A percentile compares a stretch with the other conserved stretches of the same genome.
phyloP scores from a whole-genome alignment of 1,140 invertebrate species.

The Drosophila mauritiana region DNA sequence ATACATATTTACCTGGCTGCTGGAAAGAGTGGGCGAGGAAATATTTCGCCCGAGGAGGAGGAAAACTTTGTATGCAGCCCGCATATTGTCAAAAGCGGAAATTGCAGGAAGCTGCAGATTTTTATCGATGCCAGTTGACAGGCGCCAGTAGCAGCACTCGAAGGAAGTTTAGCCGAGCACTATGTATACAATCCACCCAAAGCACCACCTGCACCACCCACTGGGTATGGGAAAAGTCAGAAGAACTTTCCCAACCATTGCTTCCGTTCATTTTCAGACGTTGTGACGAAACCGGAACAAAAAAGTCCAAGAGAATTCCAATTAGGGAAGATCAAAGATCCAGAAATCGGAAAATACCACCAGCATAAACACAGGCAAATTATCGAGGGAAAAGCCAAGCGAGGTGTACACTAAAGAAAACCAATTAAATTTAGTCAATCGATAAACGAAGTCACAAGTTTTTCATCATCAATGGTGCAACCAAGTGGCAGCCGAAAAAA shows the following conservation, averaged over 20 bases:
- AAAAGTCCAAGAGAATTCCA: constrained; percentile 32
- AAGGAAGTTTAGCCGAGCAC: constrained; percentile 40
- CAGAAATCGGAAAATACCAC: constrained; percentile 24
- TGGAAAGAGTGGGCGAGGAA: not conserved
- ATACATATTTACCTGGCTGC: constrained; percentile 70
- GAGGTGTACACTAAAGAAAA: constrained; percentile 9
- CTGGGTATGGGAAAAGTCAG: constrained; percentile 24
- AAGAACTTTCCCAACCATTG: constrained; percentile 30
- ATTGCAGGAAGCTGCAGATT: constrained; percentile 61
- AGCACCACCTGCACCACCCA: constrained; percentile 27
- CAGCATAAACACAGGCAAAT: constrained; percentile 31
- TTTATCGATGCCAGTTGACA: constrained; percentile 66
- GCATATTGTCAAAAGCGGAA: constrained; percentile 59
- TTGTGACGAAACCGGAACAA: constrained; percentile 61
- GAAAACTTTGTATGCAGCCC: constrained; percentile 49
- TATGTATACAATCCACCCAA: constrained; percentile 10
- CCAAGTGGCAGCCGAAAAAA: constrained; percentile 8
- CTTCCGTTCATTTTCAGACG: constrained; percentile 49
- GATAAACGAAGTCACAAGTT: constrained; percentile 56
- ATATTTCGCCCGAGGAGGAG: not conserved
- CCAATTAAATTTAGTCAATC: constrained; percentile 53
- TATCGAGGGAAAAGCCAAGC: not conserved
- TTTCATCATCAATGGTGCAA: constrained; percentile 47
- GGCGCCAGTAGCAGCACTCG: constrained; percentile 63
- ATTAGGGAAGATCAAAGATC: constrained; percentile 52